These are phyloP conservation scores for Acrocyrtus sp. DNA, from an alignment of 2,888 invertebrate genomes.

Conservation along the genomic window DNA sequence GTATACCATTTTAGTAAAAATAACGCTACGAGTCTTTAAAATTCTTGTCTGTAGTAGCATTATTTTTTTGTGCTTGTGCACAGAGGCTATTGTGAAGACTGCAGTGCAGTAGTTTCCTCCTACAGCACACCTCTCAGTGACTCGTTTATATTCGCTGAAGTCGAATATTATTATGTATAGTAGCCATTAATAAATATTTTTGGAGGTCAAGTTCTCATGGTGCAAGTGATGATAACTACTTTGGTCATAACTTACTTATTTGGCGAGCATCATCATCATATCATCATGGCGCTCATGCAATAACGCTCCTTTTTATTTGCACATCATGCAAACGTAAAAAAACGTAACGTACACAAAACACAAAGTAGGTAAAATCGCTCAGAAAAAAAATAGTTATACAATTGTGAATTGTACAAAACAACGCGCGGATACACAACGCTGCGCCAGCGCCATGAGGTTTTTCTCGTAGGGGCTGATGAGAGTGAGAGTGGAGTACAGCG, in stretches of 20 bases:
- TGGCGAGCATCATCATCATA: conserved; percentile 28
- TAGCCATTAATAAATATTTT: conserved; percentile 43
- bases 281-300: too few species aligned
- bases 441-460: too few species aligned
- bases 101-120: neutral
- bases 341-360: too few species aligned
- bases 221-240: conserved; percentile 45
- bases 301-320: neutral
- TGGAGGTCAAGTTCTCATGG: conserved; percentile 50
- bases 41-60: too few species aligned
- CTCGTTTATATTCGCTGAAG: neutral
- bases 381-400: too few species aligned
- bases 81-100: neutral
- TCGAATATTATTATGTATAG: too few species aligned
- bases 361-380: neutral
- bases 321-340: too few species aligned
- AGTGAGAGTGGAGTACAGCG: neutral
- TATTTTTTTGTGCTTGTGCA: neutral
- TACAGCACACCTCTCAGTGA: neutral
- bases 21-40: too few species aligned
- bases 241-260: conserved; percentile 36
- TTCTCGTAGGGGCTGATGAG: neutral
- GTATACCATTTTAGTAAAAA: too few species aligned
- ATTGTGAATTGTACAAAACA: too few species aligned
- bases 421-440: too few species aligned